Evolutionary conservation across 2,113 vertebrate species (phyloP).

Genomic region (Cariama cristata): DNA sequence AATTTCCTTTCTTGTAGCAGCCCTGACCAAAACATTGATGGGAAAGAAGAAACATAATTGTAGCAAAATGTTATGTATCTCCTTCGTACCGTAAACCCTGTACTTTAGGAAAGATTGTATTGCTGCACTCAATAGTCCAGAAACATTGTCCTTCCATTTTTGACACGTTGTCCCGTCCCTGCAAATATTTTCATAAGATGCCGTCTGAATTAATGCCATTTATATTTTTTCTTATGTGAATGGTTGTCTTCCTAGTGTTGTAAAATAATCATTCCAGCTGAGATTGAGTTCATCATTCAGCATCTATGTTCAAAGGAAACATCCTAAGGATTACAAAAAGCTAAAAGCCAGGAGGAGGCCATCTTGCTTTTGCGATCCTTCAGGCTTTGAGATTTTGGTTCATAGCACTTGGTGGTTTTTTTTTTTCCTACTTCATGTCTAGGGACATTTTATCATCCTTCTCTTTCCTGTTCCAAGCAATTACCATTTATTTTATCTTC

Average conservation of each 20-base stretch:
- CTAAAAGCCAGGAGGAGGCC: neutral
- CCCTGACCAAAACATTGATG: neutral
- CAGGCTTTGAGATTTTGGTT: neutral
- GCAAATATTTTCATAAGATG: neutral
- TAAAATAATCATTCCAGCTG: constrained; percentile 7
- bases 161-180: neutral
- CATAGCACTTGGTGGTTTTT: neutral
- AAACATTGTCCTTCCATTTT: neutral
- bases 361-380: constrained; percentile 6
- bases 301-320: neutral
- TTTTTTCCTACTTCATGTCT: constrained; percentile 10
- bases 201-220: neutral
- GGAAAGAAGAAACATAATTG: neutral
- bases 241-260: neutral
- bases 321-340: neutral
- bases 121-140: constrained; percentile 6
- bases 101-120: neutral
- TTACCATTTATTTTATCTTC: constrained; percentile 72
- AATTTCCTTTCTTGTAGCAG: neutral
- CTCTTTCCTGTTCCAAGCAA: constrained; percentile 52
- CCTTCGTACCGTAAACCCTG: neutral
- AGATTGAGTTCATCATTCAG: neutral
- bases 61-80: neutral
- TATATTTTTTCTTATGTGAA: neutral
- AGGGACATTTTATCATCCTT: constrained; percentile 54